phyloP scores from a whole-genome alignment of 2,797 vertebrate genomes.

The Helarctos malayanus region DNA sequence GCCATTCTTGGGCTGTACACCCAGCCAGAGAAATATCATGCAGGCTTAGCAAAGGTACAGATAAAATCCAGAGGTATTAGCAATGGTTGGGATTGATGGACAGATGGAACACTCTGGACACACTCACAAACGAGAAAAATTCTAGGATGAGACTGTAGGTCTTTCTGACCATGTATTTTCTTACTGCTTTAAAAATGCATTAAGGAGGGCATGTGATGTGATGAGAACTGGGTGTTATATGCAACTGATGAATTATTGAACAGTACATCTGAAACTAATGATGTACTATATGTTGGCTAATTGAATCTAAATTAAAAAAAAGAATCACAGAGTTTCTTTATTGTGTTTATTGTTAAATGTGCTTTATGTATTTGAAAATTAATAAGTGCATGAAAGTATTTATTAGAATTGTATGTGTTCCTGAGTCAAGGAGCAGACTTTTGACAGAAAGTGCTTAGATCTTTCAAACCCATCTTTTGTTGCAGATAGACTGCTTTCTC shows the following conservation, averaged over 20 bases:
- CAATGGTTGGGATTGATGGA: neutral
- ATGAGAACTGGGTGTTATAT: too few species aligned
- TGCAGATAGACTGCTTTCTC: neutral
- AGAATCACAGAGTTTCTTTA: neutral
- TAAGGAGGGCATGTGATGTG: too few species aligned
- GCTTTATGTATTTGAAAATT: neutral
- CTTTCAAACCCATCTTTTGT: conserved; percentile 11
- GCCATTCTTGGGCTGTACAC: neutral
- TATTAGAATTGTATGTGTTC: neutral
- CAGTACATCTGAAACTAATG: too few species aligned
- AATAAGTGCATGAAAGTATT: neutral
- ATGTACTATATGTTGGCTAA: too few species aligned
- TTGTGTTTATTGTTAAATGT: neutral
- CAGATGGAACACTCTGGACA: neutral
- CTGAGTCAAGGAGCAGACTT: neutral
- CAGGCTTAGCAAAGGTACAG: neutral
- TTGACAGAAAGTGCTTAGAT: conserved; percentile 23
- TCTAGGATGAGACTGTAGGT: neutral
- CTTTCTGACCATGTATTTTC: neutral
- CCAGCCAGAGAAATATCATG: conserved; percentile 1
- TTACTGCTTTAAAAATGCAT: conserved; percentile 48
- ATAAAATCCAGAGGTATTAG: neutral
- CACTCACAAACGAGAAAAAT: neutral
- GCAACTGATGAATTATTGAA: too few species aligned
- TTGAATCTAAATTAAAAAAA: too few species aligned